Conservation (phyloP, 2,113 vertebrate species). For the Cyprinodon brontotheroides region DNA sequence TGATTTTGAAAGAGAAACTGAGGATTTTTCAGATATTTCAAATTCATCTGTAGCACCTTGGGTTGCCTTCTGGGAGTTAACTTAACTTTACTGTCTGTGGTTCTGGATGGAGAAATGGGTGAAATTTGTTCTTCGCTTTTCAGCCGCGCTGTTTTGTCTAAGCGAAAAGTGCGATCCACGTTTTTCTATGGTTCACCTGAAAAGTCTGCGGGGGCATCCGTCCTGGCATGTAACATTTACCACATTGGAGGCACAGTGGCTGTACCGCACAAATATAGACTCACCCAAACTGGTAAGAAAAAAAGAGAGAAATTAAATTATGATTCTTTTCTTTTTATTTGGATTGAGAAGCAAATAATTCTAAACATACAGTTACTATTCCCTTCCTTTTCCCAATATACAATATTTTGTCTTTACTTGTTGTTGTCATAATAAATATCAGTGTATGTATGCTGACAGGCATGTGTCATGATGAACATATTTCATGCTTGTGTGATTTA, state of each 20-base stretch:
- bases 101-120: slow-evolving; percentile 43
- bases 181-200: slow-evolving; percentile 42
- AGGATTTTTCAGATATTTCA: slow-evolving; percentile 13
- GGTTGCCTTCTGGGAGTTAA: slow-evolving; percentile 16
- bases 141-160: slow-evolving; percentile 24
- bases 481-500: slow-evolving; percentile 53
- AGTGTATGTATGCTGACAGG: slow-evolving; percentile 28
- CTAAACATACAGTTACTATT: neutral
- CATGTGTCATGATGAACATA: slow-evolving; percentile 43
- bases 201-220: slow-evolving; percentile 64
- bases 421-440: neutral
- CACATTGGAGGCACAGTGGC: slow-evolving; percentile 80
- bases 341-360: neutral
- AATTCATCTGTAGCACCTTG: slow-evolving; percentile 43
- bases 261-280: slow-evolving; percentile 76
- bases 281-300: slow-evolving; percentile 83
- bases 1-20: neutral
- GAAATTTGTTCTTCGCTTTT: slow-evolving; percentile 42
- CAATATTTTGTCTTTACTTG: neutral
- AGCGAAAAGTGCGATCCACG: slow-evolving; percentile 37
- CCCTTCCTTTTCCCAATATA: neutral
- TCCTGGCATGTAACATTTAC: slow-evolving; percentile 77
- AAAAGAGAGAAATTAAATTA: slow-evolving; percentile 3
- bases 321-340: neutral
- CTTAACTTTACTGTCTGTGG: slow-evolving; percentile 14